Evolutionary conservation across 2,797 vertebrate genomes (phyloP).

Genomic region (Pipistrellus kuhlii): DNA sequence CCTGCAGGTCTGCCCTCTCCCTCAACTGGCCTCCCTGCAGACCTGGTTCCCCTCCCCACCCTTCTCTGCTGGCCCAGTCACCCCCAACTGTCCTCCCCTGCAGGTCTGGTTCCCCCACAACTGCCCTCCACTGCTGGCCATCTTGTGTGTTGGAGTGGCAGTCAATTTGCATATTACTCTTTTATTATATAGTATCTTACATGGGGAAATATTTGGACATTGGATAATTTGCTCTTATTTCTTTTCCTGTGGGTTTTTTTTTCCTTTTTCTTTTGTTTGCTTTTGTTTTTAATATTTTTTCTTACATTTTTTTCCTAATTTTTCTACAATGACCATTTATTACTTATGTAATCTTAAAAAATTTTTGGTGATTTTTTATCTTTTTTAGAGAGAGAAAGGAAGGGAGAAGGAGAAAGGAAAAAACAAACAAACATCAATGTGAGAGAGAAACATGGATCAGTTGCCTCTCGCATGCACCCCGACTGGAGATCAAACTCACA

Average conservation of each 20-base stretch:
- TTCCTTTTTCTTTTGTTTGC: too few species aligned
- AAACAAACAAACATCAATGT: neutral
- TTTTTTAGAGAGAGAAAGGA: neutral
- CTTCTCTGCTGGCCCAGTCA: too few species aligned
- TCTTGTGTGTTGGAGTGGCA: too few species aligned
- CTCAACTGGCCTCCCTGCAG: too few species aligned
- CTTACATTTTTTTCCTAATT: neutral
- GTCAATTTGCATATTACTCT: too few species aligned
- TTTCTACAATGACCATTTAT: neutral
- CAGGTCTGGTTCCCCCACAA: too few species aligned
- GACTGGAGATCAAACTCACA: neutral
- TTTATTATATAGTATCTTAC: neutral
- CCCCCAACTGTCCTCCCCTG: too few species aligned
- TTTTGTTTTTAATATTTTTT: neutral
- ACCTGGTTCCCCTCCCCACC: too few species aligned
- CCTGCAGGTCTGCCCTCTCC: too few species aligned
- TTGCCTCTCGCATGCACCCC: neutral
- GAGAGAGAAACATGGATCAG: neutral
- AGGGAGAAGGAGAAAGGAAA: neutral
- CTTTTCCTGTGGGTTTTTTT: neutral
- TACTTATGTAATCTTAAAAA: slow-evolving; percentile 35
- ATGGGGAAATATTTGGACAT: neutral
- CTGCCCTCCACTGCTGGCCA: too few species aligned
- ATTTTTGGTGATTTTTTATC: neutral
- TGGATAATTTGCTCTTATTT: neutral